phyloP scores from a whole-genome alignment of 2,797 vertebrate genomes.

The Sebastolobus alascanus region DNA sequence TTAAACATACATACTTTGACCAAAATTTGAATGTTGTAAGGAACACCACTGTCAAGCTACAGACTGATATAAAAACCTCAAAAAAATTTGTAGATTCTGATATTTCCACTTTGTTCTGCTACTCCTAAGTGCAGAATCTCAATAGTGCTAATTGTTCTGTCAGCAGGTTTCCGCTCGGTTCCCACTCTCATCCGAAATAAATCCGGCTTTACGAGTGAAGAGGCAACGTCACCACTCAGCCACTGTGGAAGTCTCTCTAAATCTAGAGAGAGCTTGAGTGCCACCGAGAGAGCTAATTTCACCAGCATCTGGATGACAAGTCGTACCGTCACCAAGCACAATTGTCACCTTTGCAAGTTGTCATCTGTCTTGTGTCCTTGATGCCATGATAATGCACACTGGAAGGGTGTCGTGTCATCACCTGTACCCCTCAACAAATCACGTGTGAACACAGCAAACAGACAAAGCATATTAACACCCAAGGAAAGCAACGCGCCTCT shows the following conservation, averaged over 20 bases:
- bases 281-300: slow-evolving; percentile 72
- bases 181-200: slow-evolving; percentile 65
- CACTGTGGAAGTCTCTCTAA: slow-evolving; percentile 50
- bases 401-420: slow-evolving; percentile 72
- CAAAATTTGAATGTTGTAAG: too few relatives aligned
- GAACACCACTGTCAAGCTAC: too few relatives aligned
- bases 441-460: slow-evolving; percentile 52
- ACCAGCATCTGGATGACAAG: slow-evolving; percentile 75
- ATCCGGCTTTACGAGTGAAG: slow-evolving; percentile 54
- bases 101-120: slow-evolving; percentile 24
- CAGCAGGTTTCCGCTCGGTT: slow-evolving; percentile 65
- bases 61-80: too few relatives aligned
- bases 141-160: slow-evolving; percentile 76
- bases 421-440: slow-evolving; percentile 61
- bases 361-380: slow-evolving; percentile 73
- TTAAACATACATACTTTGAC: too few relatives aligned
- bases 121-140: slow-evolving; percentile 23
- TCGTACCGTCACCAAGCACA: slow-evolving; percentile 70
- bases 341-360: slow-evolving; percentile 81
- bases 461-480: slow-evolving; percentile 41
- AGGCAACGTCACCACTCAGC: slow-evolving; percentile 69
- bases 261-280: slow-evolving; percentile 57
- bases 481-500: slow-evolving; percentile 10
- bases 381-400: slow-evolving; percentile 63
- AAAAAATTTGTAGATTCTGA: neutral